A percentile compares a stretch with the other conserved stretches of the same genome.
phyloP scores from a whole-genome alignment of 2,888 invertebrate genomes.

The Ochropleura leucogaster region DNA sequence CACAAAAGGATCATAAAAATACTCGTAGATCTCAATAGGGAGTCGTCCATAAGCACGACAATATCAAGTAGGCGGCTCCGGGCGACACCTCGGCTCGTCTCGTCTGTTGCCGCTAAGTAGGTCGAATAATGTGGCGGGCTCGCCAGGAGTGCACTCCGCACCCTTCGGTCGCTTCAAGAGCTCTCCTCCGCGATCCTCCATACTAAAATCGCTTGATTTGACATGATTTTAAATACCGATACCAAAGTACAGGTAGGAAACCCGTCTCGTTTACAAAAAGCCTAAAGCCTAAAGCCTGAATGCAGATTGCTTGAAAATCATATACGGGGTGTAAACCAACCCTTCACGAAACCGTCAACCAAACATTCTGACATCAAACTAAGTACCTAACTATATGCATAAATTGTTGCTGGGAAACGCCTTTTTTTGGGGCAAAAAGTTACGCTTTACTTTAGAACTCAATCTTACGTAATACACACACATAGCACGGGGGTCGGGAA shows the following conservation, averaged over 20 bases:
- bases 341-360: no score
- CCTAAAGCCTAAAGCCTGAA: conserved; percentile 12
- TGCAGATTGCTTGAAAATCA: conserved; percentile 13
- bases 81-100: conserved; percentile 82
- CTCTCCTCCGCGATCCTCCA: conserved; percentile 80
- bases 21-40: conserved; percentile 63
- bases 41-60: conserved; percentile 70
- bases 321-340: neutral
- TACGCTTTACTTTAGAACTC: no score
- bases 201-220: conserved; percentile 89
- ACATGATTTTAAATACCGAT: conserved; percentile 90
- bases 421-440: no score
- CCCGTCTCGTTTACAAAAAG: conserved; percentile 38
- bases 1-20: conserved; percentile 65
- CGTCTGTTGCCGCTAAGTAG: conserved; percentile 84
- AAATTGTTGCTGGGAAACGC: no score
- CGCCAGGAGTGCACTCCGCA: conserved; percentile 82
- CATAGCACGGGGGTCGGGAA: no score
- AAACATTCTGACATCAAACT: no score
- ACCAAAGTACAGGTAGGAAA: conserved; percentile 71
- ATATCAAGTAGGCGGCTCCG: conserved; percentile 76
- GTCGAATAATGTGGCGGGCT: conserved; percentile 89
- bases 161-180: conserved; percentile 79
- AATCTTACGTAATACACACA: no score
- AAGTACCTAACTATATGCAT: no score